Percentiles rank a stretch among this genome's conserved stretches.
phyloP scores from a whole-genome alignment of 2,888 invertebrate species.

The Ischnus inquisitorius region DNA sequence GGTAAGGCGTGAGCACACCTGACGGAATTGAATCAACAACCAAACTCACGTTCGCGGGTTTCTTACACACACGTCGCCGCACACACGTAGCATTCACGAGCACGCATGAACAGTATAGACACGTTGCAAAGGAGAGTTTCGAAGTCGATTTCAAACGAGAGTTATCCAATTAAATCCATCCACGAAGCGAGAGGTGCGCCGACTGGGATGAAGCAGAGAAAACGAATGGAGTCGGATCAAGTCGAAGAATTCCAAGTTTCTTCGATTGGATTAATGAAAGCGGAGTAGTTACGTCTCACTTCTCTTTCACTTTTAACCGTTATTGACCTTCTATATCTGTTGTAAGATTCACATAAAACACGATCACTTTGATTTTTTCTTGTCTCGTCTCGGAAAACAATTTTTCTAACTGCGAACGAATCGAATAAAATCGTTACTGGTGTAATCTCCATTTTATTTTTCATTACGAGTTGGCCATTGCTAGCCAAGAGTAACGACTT shows the following conservation, averaged over 20 bases:
- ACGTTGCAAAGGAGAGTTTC: slow-evolving; percentile 14
- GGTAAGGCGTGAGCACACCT: slow-evolving; percentile 41
- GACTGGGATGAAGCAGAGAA: slow-evolving; percentile 20
- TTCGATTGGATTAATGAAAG: slow-evolving; percentile 46
- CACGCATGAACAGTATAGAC: background rate
- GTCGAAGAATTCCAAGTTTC: slow-evolving; percentile 31
- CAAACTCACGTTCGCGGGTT: slow-evolving; percentile 47
- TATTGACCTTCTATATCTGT: slow-evolving; percentile 1
- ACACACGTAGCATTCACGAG: slow-evolving; percentile 16
- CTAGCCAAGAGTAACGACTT: background rate
- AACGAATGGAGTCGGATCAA: slow-evolving; percentile 29
- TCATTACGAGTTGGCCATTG: background rate
- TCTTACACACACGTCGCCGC: slow-evolving; percentile 17
- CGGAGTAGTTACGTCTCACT: slow-evolving; percentile 39
- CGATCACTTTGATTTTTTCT: background rate
- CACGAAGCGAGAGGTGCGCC: slow-evolving; percentile 1
- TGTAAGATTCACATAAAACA: background rate
- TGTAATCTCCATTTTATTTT: background rate
- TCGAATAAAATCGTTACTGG: background rate
- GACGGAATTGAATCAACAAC: slow-evolving; percentile 57
- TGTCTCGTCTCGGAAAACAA: background rate
- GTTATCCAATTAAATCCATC: slow-evolving; percentile 57
- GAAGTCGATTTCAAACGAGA: slow-evolving; percentile 55
- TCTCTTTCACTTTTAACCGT: slow-evolving; percentile 38
- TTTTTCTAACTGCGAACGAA: background rate